These are phyloP conservation scores for Promerops cafer DNA, from an alignment of 2,113 vertebrate species.

Conservation along the genomic window DNA sequence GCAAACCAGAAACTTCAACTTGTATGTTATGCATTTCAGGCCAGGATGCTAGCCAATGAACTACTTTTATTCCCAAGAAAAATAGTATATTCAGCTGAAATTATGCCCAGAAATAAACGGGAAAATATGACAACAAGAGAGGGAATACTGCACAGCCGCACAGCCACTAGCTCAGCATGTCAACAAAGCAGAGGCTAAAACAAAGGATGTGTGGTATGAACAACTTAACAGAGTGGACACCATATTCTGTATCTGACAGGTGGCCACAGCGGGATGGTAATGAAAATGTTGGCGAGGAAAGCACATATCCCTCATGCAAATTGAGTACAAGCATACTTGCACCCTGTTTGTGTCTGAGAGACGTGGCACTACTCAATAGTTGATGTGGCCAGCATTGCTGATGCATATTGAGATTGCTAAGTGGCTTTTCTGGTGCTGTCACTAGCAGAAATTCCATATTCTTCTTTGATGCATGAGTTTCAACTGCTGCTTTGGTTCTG, in stretches of 20 bases:
- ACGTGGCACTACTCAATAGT: not conserved
- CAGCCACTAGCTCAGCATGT: not conserved
- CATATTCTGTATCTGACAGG: conserved; percentile 3
- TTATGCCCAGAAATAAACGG: not conserved
- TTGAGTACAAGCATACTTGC: not conserved
- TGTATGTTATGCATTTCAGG: not conserved
- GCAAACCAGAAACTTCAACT: not conserved
- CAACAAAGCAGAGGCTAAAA: not conserved
- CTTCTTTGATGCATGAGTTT: not conserved
- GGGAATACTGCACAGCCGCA: not conserved
- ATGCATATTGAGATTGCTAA: not conserved
- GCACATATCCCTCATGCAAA: conserved; percentile 15
- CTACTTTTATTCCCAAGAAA: not conserved
- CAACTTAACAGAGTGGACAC: not conserved
- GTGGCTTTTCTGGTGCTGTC: not conserved
- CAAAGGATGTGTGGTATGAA: not conserved
- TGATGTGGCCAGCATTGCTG: not conserved
- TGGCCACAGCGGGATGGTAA: not conserved
- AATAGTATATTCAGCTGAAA: not conserved
- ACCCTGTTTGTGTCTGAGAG: not conserved
- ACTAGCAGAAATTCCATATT: not conserved
- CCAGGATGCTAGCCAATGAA: not conserved
- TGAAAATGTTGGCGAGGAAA: conserved; percentile 27
- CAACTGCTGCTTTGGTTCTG: not conserved
- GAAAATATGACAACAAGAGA: not conserved